These are phyloP conservation scores for Scarus forsteni DNA, from an alignment of 2,797 vertebrate genomes.

Conservation along the genomic window DNA sequence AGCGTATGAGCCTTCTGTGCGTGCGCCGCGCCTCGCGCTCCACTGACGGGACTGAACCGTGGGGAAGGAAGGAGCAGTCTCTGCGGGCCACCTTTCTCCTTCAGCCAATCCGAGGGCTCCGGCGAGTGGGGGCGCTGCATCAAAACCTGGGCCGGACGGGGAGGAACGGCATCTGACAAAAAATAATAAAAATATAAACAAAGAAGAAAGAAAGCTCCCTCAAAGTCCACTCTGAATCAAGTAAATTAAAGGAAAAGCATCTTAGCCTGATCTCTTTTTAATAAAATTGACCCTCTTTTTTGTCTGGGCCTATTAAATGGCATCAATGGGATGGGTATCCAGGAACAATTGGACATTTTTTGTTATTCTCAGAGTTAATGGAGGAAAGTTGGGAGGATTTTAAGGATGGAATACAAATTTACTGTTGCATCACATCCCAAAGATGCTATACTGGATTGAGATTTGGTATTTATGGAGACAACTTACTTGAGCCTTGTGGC, in stretches of 20 bases:
- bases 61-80: constrained; percentile 67
- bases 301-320: too few species aligned
- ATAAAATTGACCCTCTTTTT: too few species aligned
- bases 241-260: not conserved
- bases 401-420: too few species aligned
- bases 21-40: constrained; percentile 70
- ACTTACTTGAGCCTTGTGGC: too few species aligned
- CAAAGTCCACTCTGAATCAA: not conserved
- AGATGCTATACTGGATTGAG: too few species aligned
- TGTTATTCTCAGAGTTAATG: too few species aligned
- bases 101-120: constrained; percentile 82
- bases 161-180: constrained; percentile 39
- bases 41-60: constrained; percentile 71
- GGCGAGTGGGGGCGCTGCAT: constrained; percentile 62
- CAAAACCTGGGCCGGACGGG: constrained; percentile 80
- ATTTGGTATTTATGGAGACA: too few species aligned
- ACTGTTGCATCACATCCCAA: too few species aligned
- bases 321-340: too few species aligned
- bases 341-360: too few species aligned
- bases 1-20: constrained; percentile 38
- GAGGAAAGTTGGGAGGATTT: too few species aligned
- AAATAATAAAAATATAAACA: not conserved
- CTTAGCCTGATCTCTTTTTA: too few species aligned
- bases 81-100: constrained; percentile 76
- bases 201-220: not conserved